Evolutionary conservation across 1,140 invertebrate species (phyloP), one percentile per base, ranked within the genome.

Genomic region (Cotesia typhae): DNA sequence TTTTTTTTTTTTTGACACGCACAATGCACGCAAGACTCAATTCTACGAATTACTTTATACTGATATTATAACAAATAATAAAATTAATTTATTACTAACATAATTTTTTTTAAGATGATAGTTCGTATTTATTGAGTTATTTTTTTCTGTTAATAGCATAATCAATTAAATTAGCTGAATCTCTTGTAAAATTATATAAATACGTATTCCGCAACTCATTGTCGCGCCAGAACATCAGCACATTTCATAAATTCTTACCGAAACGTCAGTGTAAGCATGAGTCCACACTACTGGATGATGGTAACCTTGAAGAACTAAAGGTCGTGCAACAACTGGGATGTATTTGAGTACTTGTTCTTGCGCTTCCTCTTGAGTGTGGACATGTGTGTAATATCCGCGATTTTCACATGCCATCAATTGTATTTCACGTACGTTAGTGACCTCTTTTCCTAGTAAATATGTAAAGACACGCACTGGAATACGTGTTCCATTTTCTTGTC

Each of bases 381-480:
- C 94, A 81, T 98, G 96, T 0, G 93, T 93, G 84, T 94, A 98
- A 82, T 94, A 97, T 28, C 97, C 98, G 90, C 95, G 92, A 87
- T 99, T 98, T 10, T 92, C 88, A 87, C 98, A 99, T 2, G 97
- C 96, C 94, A 99, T 98, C 92, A 94, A 95, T 78, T 93, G 92
- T 36, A 98, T 95, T 84, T 99, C 96, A 5, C 92, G 88, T 2
- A 94, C 93, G 79, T 98, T 97, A 0, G 94, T 94, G 0, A 97
- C 95, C 87, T 99, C 98, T 81, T 94, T 92, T 4, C 98, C 98
- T 73, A 99, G 93, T 3, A 99, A 89, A 88, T 98, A 99, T 0
- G 98, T 98, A 83, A 99, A 99, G 47, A 99, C 92, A 70, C 98
- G 89, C 0, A 99, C 95, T 64, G 96, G 92, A 78, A 93, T 93